Evolutionary conservation across 1,140 invertebrate genomes (phyloP).

Genomic region (Glossosoma conforme): DNA sequence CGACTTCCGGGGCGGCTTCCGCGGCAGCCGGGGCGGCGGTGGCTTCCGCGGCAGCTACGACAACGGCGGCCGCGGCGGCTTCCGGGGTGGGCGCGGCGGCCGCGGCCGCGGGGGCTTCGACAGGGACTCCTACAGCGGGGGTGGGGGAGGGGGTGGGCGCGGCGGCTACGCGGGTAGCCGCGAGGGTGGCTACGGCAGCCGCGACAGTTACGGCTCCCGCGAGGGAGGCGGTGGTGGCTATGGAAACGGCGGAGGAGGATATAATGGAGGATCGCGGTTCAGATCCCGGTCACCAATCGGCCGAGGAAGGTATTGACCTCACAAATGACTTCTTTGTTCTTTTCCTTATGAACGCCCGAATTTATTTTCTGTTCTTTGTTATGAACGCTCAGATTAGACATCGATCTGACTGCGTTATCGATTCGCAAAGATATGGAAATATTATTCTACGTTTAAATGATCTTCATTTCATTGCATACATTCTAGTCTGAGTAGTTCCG

Average conservation of each 20-base stretch:
- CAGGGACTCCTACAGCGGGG: conserved; percentile 34
- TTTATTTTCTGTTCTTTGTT: neutral
- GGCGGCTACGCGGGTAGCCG: conserved; percentile 14
- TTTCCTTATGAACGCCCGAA: conserved; percentile 5
- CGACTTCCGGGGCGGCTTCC: conserved; percentile 49
- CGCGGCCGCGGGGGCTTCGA: conserved; percentile 32
- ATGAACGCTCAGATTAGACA: conserved; percentile 2
- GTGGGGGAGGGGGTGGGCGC: conserved; percentile 12
- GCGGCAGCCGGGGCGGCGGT: conserved; percentile 53
- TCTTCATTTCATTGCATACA: conserved; percentile 2
- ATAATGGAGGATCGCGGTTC: conserved; percentile 45
- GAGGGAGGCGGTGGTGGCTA: conserved; percentile 44
- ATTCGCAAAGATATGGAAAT: neutral
- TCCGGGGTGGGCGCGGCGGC: conserved; percentile 47
- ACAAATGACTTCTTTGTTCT: conserved; percentile 13
- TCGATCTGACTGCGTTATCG: neutral
- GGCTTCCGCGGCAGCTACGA: conserved; percentile 39
- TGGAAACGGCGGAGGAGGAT: conserved; percentile 43
- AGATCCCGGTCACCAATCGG: conserved; percentile 46
- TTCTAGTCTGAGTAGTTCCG: neutral
- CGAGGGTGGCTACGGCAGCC: conserved; percentile 33
- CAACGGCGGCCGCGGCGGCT: conserved; percentile 42
- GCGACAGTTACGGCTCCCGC: conserved; percentile 37
- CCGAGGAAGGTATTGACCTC: conserved; percentile 29
- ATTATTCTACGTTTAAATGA: conserved; percentile 4